These are phyloP conservation scores for Hirtodrosophila alboralis DNA, from an alignment of 2,888 invertebrate genomes.

Conservation along the genomic window DNA sequence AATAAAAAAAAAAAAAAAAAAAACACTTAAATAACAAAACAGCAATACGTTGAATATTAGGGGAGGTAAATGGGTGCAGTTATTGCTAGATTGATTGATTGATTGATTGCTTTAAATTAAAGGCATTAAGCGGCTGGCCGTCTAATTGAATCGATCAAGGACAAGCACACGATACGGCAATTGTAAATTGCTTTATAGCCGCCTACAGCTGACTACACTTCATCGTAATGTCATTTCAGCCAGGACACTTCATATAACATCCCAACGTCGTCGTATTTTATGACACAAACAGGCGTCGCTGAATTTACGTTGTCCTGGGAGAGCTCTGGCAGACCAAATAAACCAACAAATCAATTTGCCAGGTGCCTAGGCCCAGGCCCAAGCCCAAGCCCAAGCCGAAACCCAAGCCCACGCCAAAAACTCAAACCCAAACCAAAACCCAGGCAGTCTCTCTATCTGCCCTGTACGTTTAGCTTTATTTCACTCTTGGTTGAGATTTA, in stretches of 20 bases:
- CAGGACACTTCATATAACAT: constrained; percentile 71
- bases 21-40: constrained; percentile 44
- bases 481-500: constrained; percentile 78
- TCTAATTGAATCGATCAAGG: constrained; percentile 72
- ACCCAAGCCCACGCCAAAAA: not conserved
- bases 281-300: constrained; percentile 73
- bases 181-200: constrained; percentile 76
- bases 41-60: constrained; percentile 33
- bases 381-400: constrained; percentile 46
- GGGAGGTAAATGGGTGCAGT: constrained; percentile 17
- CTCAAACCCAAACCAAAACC: not conserved
- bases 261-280: constrained; percentile 70
- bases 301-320: constrained; percentile 50
- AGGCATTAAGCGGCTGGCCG: constrained; percentile 68
- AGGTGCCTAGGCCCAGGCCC: constrained; percentile 61
- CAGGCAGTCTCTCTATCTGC: constrained; percentile 41
- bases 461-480: constrained; percentile 76
- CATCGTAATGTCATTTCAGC: constrained; percentile 77
- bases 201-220: constrained; percentile 58
- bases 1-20: constrained; percentile 10
- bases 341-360: constrained; percentile 79
- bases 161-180: constrained; percentile 41
- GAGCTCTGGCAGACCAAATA: constrained; percentile 57
- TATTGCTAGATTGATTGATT: constrained; percentile 52
- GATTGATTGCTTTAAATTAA: constrained; percentile 80